Evolutionary conservation across 2,888 invertebrate genomes (phyloP).

Genomic region (Callyntrura sp.): DNA sequence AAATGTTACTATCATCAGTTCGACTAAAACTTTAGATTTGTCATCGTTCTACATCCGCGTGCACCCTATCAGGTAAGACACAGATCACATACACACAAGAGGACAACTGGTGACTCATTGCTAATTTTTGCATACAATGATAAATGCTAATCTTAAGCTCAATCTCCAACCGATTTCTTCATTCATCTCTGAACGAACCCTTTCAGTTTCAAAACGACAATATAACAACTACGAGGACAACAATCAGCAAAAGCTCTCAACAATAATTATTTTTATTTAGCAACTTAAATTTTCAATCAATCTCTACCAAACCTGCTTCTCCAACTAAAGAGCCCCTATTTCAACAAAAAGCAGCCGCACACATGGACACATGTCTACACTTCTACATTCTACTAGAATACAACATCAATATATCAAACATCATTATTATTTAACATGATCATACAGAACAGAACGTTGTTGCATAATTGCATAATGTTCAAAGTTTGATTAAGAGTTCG

Average conservation of each 20-base stretch:
- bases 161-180: too few relatives aligned
- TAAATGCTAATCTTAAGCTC: too few relatives aligned
- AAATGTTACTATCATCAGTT: too few relatives aligned
- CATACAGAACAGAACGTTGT: not conserved
- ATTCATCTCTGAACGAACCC: not conserved
- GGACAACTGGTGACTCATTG: too few relatives aligned
- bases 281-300: slow-evolving; percentile 28
- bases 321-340: too few relatives aligned
- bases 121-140: too few relatives aligned
- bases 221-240: not conserved
- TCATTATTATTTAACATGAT: slow-evolving; percentile 49
- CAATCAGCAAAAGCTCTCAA: too few relatives aligned
- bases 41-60: too few relatives aligned
- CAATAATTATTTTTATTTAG: slow-evolving; percentile 2
- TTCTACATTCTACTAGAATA: slow-evolving; percentile 43
- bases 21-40: too few relatives aligned
- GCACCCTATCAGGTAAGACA: too few relatives aligned
- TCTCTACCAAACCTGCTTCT: not conserved
- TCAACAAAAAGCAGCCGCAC: not conserved
- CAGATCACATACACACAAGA: too few relatives aligned
- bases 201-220: slow-evolving; percentile 5
- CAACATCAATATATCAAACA: slow-evolving; percentile 33
- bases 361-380: not conserved
- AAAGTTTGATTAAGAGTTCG: slow-evolving; percentile 35
- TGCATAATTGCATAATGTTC: slow-evolving; percentile 45